Evolutionary conservation across 2,888 invertebrate species (phyloP), one percentile per base, ranked within the genome.

Genomic region (Fragum whitleyi): DNA sequence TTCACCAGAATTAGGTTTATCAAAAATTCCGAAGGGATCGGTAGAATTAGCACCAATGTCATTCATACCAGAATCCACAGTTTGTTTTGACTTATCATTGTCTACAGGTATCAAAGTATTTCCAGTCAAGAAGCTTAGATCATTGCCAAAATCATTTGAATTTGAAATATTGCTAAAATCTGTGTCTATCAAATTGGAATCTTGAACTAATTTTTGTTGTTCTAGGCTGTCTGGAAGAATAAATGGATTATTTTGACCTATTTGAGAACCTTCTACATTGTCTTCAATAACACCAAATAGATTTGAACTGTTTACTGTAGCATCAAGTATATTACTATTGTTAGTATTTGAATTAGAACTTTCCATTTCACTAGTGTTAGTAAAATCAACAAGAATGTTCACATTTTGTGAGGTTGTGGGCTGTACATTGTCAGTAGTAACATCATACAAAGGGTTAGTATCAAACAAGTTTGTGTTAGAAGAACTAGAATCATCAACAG

Each of bases 401-500:
- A 47, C 16, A 47, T 47, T n/a, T 19, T 19, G 19, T 47, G 47
- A 5, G 2, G 47, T n/a, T 47, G 47, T 23, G n/a, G 39, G 14
- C 23, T 65, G 65, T 65, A 23, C 23, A 42, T 9, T 65, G 42
- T 65, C 65, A 65, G 28, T 39, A 65, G 39, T 7, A 65, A 65
- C 26, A 65, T 65, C 39, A 39, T 42, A 65, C 42, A 65, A 65
- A 65, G 65, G 65, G 23, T 65, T 65, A 65, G 65, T 42, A 42
- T 39, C 21, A 57, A 57, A 21, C 32, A 26, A 36, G n/a, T 16
- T 29, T 29, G 62, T 19, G 62, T 32, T 11, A 26, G 57, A 57
- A 23, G 57, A 26, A 21, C n/a, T 23, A 14, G 57, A 21, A 2
- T n/a, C 57, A 6, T 57, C 23, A n/a, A 23, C 26, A 19, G 57